Evolutionary conservation across 2,888 invertebrate species (phyloP), one percentile per base, ranked within the genome.

Genomic region (Rhaphigaster nebulosa): DNA sequence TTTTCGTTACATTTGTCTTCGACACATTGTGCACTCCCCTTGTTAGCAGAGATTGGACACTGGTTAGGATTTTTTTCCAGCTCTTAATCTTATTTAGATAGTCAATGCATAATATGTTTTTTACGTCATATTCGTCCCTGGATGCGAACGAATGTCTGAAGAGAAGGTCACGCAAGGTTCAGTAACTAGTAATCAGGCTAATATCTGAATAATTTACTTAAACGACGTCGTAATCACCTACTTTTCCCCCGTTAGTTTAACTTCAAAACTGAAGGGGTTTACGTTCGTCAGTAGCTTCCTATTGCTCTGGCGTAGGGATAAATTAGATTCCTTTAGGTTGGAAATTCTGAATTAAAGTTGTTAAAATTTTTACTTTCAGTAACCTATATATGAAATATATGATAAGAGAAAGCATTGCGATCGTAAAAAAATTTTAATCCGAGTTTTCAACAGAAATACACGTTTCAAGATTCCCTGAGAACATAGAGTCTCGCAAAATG

Each of bases 201-300:
- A 60, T 60, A n/a, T 60, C n/a, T n/a, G 60, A 70, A 34, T 70
- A 34, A 70, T 70, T 70, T 70, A 12, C 70, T 70, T 70, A 70
- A 70, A 70, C 70, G 70, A 34, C 70, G 65, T n/a, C 13, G 34
- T 70, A 70, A 70, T 70, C 34, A 70, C 18, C 70, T 70, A 70
- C 20, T 70, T 70, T 70, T 70, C 6, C 70, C 65, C 20, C 34
- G 70, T 70, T 70, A 65, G 29, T 65, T n/a, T 60, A 60, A 60
- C 20, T 54, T 60, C 20, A 13, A n/a, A 60, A n/a, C 13, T 34
- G 34, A 0, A 70, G 20, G 45, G 34, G 15, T 65, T 29, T n/a
- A 70, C 34, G 34, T 70, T 18, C 29, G n/a, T 29, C 0, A 29
- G 8, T 29, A 65, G 26, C n/a, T n/a, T 60, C 60, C 12, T n/a